Evolutionary conservation across 2,113 vertebrate species (phyloP), one percentile per base, ranked within the genome.

Genomic region (Pardalotus punctatus): DNA sequence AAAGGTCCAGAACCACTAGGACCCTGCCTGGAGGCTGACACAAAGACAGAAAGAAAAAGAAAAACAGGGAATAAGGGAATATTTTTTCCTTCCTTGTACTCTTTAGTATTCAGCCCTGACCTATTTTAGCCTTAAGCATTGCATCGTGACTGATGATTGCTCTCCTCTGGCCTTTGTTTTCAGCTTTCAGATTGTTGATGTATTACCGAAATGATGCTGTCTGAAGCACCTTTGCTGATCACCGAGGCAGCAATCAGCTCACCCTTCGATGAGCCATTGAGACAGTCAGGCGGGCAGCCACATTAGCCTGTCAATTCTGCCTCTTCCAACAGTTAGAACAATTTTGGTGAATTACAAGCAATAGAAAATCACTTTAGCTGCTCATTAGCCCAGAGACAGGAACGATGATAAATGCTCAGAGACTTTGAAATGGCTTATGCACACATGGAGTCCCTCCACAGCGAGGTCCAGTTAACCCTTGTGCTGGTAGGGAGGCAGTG

Each of bases 331-430:
- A 96, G 97, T 97, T 98, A 97, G 94, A 97, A 97, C 97, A 97
- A 98, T 98, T 98, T 90, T 88, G 94, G 95, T 92, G 97, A 98
- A 98, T 98, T 97, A 97, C 95, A 96, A 97, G 97, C 97, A 97
- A 97, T 97, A 98, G 96, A 98, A 98, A 97, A 98, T 97, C 97
- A 97, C 96, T 98, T 96, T 94, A 97, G 95, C 95, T 97, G 90
- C 90, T 98, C 97, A 97, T 97, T 97, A 98, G 95, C 86, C 82
- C 54, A 45, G 86, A 98, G 94, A 95, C 94, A 95, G 89, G 84
- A 97, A 93, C 6, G 47, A 97, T 97, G 96, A 97, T 91, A 93
- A 96, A 97, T 96, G 89, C 76, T 79, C 56, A 24, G 91, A 93
- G 92, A 93, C 54, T 38, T 90, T 84, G 82, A 93, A 95, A 93